Evolutionary conservation across 1,140 invertebrate species (phyloP).

Genomic region (Tribolium castaneum): DNA sequence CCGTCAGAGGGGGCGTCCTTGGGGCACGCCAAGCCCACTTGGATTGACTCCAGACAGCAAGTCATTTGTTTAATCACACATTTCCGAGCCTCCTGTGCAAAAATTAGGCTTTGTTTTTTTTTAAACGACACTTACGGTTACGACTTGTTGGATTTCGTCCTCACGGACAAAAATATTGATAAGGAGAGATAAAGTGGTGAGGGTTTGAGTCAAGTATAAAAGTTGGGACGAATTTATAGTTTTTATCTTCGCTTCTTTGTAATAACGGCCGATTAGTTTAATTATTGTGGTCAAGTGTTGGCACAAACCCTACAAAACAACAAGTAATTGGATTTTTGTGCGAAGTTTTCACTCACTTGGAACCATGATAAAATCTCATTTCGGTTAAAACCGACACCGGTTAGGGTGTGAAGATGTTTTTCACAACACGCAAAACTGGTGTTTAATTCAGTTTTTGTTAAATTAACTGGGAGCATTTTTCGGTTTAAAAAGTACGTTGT

Average conservation of each 20-base stretch:
- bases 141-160: not conserved
- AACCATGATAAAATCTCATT: slow-evolving; percentile 2
- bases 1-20: slow-evolving; percentile 18
- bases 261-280: not conserved
- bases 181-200: not conserved
- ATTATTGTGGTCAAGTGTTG: not conserved
- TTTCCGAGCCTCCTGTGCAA: slow-evolving; percentile 43
- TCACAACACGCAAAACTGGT: not conserved
- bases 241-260: not conserved
- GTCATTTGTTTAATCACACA: slow-evolving; percentile 51
- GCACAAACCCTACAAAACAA: not conserved
- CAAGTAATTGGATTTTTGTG: not conserved
- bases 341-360: not conserved
- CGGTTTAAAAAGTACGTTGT: not conserved
- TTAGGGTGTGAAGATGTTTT: not conserved
- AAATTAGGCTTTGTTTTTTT: not conserved
- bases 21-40: slow-evolving; percentile 13
- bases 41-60: slow-evolving; percentile 48
- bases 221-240: not conserved
- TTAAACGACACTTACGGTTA: not conserved
- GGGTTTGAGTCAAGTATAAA: slow-evolving; percentile 10
- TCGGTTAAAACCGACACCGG: not conserved
- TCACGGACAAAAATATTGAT: not conserved
- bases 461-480: not conserved
- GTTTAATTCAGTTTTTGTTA: not conserved